Evolutionary conservation across 2,113 vertebrate species (phyloP).

Genomic region (Calyptommatus sinebrachiatus): DNA sequence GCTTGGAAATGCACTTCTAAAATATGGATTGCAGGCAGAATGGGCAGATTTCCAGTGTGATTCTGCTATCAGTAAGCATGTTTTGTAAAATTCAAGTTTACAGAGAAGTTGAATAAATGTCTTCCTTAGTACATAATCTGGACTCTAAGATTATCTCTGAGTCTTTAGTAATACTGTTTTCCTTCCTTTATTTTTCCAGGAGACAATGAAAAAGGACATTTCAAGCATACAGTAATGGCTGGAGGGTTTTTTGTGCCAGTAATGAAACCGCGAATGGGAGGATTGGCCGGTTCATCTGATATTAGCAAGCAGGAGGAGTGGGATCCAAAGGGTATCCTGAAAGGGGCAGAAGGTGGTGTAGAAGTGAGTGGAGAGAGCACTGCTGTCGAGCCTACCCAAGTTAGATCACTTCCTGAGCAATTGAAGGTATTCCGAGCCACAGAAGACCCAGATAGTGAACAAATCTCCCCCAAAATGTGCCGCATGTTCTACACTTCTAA

Average conservation of each 20-base stretch:
- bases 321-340: conserved; percentile 70
- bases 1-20: too few relatives aligned
- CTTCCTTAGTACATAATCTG: not conserved
- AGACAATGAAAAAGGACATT: conserved; percentile 80
- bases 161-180: conserved; percentile 30
- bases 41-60: too few relatives aligned
- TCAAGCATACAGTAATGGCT: conserved; percentile 71
- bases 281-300: conserved; percentile 82
- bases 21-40: too few relatives aligned
- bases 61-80: too few relatives aligned
- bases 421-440: conserved; percentile 91
- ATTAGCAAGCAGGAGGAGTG: conserved; percentile 85
- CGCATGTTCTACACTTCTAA: conserved; percentile 89
- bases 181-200: conserved; percentile 64
- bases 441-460: conserved; percentile 79
- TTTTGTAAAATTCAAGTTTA: too few relatives aligned
- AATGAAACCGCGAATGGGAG: conserved; percentile 81
- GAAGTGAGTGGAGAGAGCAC: conserved; percentile 58
- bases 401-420: conserved; percentile 86
- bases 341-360: conserved; percentile 71
- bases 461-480: conserved; percentile 84
- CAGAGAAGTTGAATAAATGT: too few relatives aligned
- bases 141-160: not conserved
- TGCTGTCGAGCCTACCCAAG: conserved; percentile 49
- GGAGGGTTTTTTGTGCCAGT: conserved; percentile 81